Conservation (phyloP, 1,140 invertebrate species). For the Drosophila sp. region DNA sequence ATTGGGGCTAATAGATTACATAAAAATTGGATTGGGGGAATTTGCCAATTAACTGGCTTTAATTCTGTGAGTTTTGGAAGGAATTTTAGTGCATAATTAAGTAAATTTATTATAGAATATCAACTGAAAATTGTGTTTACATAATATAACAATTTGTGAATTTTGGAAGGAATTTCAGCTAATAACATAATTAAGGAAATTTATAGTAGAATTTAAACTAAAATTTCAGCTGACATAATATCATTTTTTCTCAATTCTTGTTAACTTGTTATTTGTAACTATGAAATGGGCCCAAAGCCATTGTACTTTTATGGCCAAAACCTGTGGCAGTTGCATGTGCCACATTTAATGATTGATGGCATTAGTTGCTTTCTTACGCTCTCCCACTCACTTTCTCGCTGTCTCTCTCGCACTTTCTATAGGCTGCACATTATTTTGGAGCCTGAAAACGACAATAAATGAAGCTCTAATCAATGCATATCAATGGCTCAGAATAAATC, state of each 20-base stretch:
- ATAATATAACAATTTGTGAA: too few species aligned
- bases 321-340: constrained; percentile 60
- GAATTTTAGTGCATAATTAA: too few species aligned
- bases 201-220: too few species aligned
- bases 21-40: background rate
- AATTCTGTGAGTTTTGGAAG: too few species aligned
- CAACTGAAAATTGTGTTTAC: too few species aligned
- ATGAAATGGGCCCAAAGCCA: background rate
- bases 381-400: background rate
- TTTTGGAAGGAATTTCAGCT: too few species aligned
- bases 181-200: too few species aligned
- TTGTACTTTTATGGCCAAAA: constrained; percentile 12
- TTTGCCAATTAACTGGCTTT: too few species aligned
- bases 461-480: constrained; percentile 40
- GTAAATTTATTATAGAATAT: too few species aligned
- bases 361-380: constrained; percentile 7
- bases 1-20: background rate
- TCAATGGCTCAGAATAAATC: constrained; percentile 24
- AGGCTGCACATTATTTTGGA: constrained; percentile 25
- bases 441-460: constrained; percentile 13
- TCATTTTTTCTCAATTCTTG: too few species aligned
- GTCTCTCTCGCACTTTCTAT: background rate
- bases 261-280: background rate
- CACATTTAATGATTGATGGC: constrained; percentile 60
- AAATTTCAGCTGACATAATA: too few species aligned